Percentiles rank a stretch among this genome's conserved stretches.
Conservation (phyloP, 2,113 vertebrate genomes). For the Atherinomorus stipes region DNA sequence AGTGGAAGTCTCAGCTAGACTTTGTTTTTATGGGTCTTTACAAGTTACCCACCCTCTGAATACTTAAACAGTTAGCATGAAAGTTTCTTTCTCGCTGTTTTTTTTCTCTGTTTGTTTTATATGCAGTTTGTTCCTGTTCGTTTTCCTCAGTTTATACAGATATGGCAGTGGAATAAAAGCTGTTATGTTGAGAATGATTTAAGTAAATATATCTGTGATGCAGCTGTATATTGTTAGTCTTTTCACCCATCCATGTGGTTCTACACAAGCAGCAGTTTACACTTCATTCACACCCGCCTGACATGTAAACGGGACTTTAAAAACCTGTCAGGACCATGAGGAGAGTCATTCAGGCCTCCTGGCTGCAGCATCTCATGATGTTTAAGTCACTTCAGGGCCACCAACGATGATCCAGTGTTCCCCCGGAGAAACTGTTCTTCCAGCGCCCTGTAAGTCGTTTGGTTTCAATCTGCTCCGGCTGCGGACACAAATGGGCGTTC, state of each 20-base stretch:
- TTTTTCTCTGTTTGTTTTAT: constrained; percentile 22
- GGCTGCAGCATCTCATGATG: background rate
- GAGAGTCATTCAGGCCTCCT: no score
- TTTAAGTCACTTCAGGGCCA: background rate
- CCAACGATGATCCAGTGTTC: no score
- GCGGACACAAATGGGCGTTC: no score
- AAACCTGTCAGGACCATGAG: no score
- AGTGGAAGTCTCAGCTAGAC: constrained; percentile 26
- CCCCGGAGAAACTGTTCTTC: background rate
- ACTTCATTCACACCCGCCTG: background rate
- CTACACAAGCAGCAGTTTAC: background rate
- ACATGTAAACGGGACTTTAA: no score
- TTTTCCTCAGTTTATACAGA: background rate
- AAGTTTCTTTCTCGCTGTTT: background rate
- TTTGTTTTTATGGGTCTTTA: constrained; percentile 20
- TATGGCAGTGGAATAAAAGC: background rate
- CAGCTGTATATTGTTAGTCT: background rate
- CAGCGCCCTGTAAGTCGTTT: background rate
- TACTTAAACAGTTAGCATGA: background rate
- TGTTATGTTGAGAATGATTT: background rate
- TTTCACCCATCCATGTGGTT: no score
- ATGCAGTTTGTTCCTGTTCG: background rate
- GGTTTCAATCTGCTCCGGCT: no score
- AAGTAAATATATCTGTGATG: background rate
- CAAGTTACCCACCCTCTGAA: constrained; percentile 6